These are phyloP conservation scores for Trissolcus japonicus DNA, from an alignment of 2,888 invertebrate genomes.

Conservation along the genomic window DNA sequence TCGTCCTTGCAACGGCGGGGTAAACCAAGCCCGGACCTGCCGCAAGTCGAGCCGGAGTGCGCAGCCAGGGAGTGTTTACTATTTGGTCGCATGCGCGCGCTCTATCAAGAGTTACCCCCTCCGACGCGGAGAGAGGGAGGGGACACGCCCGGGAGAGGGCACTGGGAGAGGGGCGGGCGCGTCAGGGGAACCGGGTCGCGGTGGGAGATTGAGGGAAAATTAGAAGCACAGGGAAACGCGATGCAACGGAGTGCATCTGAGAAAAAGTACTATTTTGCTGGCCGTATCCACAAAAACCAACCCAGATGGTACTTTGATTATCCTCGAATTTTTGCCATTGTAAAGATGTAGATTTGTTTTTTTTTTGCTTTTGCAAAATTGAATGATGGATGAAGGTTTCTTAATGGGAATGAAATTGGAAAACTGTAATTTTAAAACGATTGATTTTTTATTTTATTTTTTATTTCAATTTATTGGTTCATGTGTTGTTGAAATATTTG, in stretches of 20 bases:
- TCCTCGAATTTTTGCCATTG: neutral
- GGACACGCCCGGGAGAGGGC: slow-evolving; percentile 46
- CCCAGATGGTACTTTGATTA: neutral
- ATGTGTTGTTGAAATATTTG: too few relatives aligned
- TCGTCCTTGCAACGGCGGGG: slow-evolving; percentile 49
- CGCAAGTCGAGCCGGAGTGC: slow-evolving; percentile 72
- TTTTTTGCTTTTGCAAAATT: neutral
- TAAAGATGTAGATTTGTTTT: slow-evolving; percentile 11
- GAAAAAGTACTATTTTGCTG: slow-evolving; percentile 59
- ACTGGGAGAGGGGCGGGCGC: slow-evolving; percentile 53
- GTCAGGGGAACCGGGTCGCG: slow-evolving; percentile 37
- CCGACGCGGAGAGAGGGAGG: slow-evolving; percentile 56
- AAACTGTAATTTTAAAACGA: too few relatives aligned
- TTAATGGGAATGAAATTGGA: too few relatives aligned
- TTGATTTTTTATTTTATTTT: too few relatives aligned
- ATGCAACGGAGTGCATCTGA: slow-evolving; percentile 65
- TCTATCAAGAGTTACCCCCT: slow-evolving; percentile 55
- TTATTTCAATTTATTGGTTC: too few relatives aligned
- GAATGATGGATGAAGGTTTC: too few relatives aligned
- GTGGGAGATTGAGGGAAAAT: slow-evolving; percentile 48
- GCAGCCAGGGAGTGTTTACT: slow-evolving; percentile 74
- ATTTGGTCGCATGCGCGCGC: slow-evolving; percentile 71
- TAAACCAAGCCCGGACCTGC: slow-evolving; percentile 71
- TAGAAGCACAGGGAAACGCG: slow-evolving; percentile 49
- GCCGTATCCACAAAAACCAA: neutral